Evolutionary conservation across 1,140 invertebrate genomes (phyloP), one percentile per base, ranked within the genome.

Genomic region (Samia ricini): DNA sequence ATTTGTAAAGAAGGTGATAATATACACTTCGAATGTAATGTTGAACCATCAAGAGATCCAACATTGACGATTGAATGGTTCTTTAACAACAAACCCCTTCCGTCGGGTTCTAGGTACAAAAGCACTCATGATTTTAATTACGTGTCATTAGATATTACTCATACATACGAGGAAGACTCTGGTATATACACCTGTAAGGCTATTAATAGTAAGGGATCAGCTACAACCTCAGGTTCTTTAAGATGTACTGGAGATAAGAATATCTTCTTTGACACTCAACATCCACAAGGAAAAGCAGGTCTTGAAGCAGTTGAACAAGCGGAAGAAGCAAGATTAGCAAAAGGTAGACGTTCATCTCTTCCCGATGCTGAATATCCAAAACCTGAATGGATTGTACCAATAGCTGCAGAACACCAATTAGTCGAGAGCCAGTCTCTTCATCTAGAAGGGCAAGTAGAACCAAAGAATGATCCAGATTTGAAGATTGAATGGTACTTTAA

Each of bases 381-480:
- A 83, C 98, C 98, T 50, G 93, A 96, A 64, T 99, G 97, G 94
- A 95, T 94, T 1, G 94, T 95, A 49, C 96, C 96, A 42, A 91
- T 98, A 56, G 93, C 94, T 81, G 92, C 95, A 18, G 95, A 97
- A 88, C 95, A 97, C 76, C 94, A 94, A 77, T 91, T 99, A n/a
- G 93, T 94, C 61, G 99, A 99, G 92, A 95, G 96, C 42, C 95
- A 98, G 88, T 93, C 96, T 1, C 92, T 98, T 29, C 97, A 98
- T 87, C 92, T 99, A 63, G 97, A 99, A 89, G 97, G 95, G 54
- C 95, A 96, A 79, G 96, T 99, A 5, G 96, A 98, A 88, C 99
- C 98, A 0, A 97, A 99, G 85, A 95, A 98, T 82, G 99, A 99
- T 93, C 98, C 98, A 2, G 96, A 98, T 78, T 91, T 98, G n/a